A percentile compares a stretch with the other conserved stretches of the same genome.
Conservation (phyloP, 2,113 vertebrate genomes). For the Protobothrops mucrosquamatus region DNA sequence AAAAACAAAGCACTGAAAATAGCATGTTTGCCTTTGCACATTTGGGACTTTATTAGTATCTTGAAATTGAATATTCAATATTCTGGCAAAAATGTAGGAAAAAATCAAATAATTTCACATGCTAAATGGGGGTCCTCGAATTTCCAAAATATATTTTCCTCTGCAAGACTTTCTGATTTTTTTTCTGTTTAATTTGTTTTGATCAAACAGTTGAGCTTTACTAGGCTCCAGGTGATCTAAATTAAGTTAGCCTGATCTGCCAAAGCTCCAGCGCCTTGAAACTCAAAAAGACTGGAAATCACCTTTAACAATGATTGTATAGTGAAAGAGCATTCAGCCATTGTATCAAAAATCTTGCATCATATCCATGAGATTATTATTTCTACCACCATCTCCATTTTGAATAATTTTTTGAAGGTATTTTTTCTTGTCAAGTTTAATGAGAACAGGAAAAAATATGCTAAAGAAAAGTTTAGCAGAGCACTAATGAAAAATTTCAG, state of each 20-base stretch:
- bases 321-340: background rate
- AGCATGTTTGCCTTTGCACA: background rate
- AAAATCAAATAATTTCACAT: background rate
- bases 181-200: background rate
- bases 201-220: background rate
- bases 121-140: background rate
- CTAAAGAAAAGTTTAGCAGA: background rate
- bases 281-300: background rate
- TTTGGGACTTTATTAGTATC: background rate
- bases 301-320: background rate
- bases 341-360: background rate
- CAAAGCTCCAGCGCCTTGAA: background rate
- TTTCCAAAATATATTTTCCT: background rate
- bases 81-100: background rate
- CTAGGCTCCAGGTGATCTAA: background rate
- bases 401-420: background rate
- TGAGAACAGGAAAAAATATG: background rate
- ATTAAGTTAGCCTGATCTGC: background rate
- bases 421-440: background rate
- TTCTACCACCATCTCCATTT: too few species aligned
- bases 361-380: background rate
- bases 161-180: background rate
- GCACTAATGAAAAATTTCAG: background rate
- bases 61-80: background rate
- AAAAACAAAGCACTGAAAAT: background rate